Base-by-base conservation (phyloP, 2,888 invertebrate genomes). In the Ypsolopha sequella region DNA sequence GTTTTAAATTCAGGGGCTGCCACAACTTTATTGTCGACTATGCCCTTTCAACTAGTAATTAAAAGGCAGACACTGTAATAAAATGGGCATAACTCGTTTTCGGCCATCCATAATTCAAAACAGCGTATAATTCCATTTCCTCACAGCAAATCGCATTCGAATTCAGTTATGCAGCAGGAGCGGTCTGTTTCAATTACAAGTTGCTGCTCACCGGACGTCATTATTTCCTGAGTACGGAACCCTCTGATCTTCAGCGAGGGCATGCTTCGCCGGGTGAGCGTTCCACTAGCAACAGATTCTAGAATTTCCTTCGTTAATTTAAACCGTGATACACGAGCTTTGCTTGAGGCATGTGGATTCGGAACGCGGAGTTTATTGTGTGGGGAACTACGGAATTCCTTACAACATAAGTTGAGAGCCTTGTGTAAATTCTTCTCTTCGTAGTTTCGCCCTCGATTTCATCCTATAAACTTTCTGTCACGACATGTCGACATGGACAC, bases 131-230 rank as follows among this genome's bases (percentile, higher is more conserved):
- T 52, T 73, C 66, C 66, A 72, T 76, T 75, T 73, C 68, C 70
- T 65, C 62, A 62, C 56, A 58, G 67, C 75, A 75, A 80, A 73
- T 73, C 67, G 66, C 62, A 62, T 56, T 58, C 67, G 73, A 74
- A 80, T 74, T 73, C 67, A 66, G 63, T 70, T 68, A 64, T 57
- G 62, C 60, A 38, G 8, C 14, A 8, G 54, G 65, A 59, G 60
- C 62, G 67, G 72, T 72, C 69, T 73, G 70, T 74, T 76, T 73
- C 76, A 70, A 71, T 73, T 70, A 73, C 67, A 58, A 43, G 63
- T 24, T 55, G 68, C 62, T 61, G 68, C 60, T 59, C 60, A 55
- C 68, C 76, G 79, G 79, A 78, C 68, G 64, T 70, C 70, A 73
- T 77, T 74, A 80, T 79, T 80, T 80, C 78, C 77, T 74, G 76